Evolutionary conservation across 1,140 invertebrate species (phyloP).

Genomic region (Hermatobates lingyangjiaoensis): DNA sequence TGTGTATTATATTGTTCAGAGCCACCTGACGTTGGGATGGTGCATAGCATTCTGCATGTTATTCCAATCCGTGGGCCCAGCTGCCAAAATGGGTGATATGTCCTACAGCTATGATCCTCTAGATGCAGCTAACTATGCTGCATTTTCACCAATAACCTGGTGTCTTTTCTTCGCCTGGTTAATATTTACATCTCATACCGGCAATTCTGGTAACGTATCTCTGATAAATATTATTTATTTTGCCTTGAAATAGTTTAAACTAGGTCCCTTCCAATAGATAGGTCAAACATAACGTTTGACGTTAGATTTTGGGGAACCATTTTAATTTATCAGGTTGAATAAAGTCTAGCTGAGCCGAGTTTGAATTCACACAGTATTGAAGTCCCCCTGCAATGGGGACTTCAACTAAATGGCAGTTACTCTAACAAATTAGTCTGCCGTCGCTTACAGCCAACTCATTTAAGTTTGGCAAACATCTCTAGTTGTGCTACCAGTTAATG

Average conservation of each 20-base stretch:
- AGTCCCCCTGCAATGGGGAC: no score
- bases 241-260: neutral
- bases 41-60: constrained; percentile 27
- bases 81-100: constrained; percentile 42
- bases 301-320: neutral
- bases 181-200: constrained; percentile 37
- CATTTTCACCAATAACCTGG: constrained; percentile 50
- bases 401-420: no score
- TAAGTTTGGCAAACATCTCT: no score
- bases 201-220: constrained; percentile 24
- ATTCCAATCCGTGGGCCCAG: constrained; percentile 34
- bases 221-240: neutral
- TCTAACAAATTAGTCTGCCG: no score
- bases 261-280: neutral
- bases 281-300: neutral
- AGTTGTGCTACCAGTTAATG: no score
- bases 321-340: no score
- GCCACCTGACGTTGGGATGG: constrained; percentile 35
- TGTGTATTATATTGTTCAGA: constrained; percentile 18
- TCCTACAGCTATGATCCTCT: constrained; percentile 40
- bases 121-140: constrained; percentile 46
- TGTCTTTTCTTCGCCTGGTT: constrained; percentile 45
- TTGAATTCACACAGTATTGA: no score
- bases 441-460: no score
- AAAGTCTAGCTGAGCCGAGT: neutral